Base-by-base conservation (phyloP, 2,797 vertebrate genomes). In the Psittacula echo region DNA sequence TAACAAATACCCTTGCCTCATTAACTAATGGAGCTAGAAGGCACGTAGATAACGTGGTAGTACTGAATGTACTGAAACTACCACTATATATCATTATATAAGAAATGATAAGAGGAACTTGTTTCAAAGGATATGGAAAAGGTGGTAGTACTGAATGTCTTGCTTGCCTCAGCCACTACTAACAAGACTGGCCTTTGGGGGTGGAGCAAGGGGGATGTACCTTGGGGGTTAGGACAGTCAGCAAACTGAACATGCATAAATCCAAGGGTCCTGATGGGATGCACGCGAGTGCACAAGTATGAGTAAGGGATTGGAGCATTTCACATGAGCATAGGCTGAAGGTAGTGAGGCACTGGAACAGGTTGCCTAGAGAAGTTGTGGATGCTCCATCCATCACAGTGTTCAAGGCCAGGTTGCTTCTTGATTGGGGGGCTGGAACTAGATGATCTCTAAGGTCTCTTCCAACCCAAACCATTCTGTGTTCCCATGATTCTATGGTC, bases 71-170 rank as follows among this genome's bases (percentile, higher is more conserved):
- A 37, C 37, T 37, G 37, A 37, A 37, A 37, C 7, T 37, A 37
- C 37, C 37, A 37, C 37, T 37, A 37, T 37, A 37, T 37, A 37
- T 37, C 37, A 37, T 37, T 37, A 37, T 37, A 37, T 37, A 66
- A 65, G 41, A 75, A 75, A 27, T 1, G 1, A 3, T 48, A 13
- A 0, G 1, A 29, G 32, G 17, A 7, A 44, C 12, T 4, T 50
- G 24, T 73, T 62, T 18, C 13, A 32, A 13, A 41, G 29, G 13
- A 29, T 26, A 8, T 51, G 11, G 66, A 47, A 44, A 42, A 67
- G 8, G 15, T 56, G 24, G 13, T 86, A 56, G 16, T 73, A 45
- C 23, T 27, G 71, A 76, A 44, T 53, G 26, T 19, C 7, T 29
- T 42, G 41, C 71, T 76, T 54, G 27, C 47, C 27, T 81, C 32